Evolutionary conservation across 2,113 vertebrate species (phyloP), one percentile per base, ranked within the genome.

Genomic region (Heliornis fulica): DNA sequence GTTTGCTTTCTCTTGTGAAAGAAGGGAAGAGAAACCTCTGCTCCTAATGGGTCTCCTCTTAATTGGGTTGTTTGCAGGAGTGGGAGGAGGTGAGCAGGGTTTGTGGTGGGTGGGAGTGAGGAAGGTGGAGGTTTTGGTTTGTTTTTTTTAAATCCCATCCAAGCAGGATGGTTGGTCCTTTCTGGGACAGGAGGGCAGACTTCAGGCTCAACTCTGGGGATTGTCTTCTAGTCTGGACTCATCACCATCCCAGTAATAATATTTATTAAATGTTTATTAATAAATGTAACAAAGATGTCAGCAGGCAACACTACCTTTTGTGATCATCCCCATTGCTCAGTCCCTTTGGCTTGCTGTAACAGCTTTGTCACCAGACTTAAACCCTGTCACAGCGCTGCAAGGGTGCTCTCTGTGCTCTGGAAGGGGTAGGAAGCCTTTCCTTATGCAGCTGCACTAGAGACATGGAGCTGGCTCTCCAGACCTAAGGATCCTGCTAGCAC

Each of bases 361-460:
- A n/a, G 34, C 36, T 61, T 38, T 26, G 31, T 13, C 53, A 50
- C 34, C 36, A 2, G 10, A 36, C 46, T 46, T 34, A 53, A 66
- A 13, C 12, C 17, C 34, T 1, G 0, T 7, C 53, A 13, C 22
- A 29, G 31, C 4, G 4, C 25, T 19, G 22, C 0, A 4, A 31
- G 22, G 36, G 70, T 63, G 50, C 56, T 32, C 0, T 57, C 31
- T 13, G 51, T 31, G 54, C 54, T 57, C 65, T 6, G 20, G 26
- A 15, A 36, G 16, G 9, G 5, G 8, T 26, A 5, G n/a, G 32
- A 29, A 50, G 34, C 46, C 46, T 54, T 41, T 69, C 29, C 36
- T 28, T 5, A 2, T 4, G 5, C 34, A 11, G 0, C 2, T 7
- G 3, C 34, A 0, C 18, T 3, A 32, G 14, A 36, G 43, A 5